Base-by-base conservation (phyloP, 2,797 vertebrate genomes). In the Merluccius polli region DNA sequence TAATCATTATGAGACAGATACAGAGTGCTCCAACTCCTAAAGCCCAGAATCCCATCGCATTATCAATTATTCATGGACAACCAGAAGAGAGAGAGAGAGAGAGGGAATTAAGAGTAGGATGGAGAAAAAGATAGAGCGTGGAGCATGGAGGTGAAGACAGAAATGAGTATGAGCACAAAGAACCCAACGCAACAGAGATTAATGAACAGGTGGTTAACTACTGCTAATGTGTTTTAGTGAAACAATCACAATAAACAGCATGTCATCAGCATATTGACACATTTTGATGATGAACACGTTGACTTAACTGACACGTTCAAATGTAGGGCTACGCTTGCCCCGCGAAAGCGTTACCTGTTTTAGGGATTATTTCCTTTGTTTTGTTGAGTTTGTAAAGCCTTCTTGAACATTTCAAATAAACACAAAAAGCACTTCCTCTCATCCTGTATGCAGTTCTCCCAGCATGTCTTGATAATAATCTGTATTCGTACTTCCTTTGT, bases 21-120 rank as follows among this genome's bases (percentile, higher is more conserved):
- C 83, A 87, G 83, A 86, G 81, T 76, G 83, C 85, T 88, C 81
- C 83, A 82, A 88, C 85, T 83, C 84, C 80, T 81, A 82, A 87
- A 84, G 81, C 80, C 79, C 68, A 73, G 84, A 83, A 89, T 88
- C 59, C 77, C 79, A 80, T 85, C 84, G 81, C 86, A 87, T 89
- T 90, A 88, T 90, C 85, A 91, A 92, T 91, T 89, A 91, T 92
- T 91, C 80, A 89, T 80, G 85, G 85, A 21, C 73, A 80, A 81
- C 73, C 74, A 78, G 71, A 82, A 79, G 24, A 79, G 78, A 73
- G 69, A 36, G 77, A 71, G 44, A 52, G 63, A 75, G 52, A 81
- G 48, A 72, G 70, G 27, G 32, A 63, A 16, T 31, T 16, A 78
- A 71, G 77, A 74, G 41, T 81, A 65, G 74, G 63, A 13, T 1